Evolutionary conservation across 2,888 invertebrate genomes (phyloP), one percentile per base, ranked within the genome.

Genomic region (Pammene fasciana): DNA sequence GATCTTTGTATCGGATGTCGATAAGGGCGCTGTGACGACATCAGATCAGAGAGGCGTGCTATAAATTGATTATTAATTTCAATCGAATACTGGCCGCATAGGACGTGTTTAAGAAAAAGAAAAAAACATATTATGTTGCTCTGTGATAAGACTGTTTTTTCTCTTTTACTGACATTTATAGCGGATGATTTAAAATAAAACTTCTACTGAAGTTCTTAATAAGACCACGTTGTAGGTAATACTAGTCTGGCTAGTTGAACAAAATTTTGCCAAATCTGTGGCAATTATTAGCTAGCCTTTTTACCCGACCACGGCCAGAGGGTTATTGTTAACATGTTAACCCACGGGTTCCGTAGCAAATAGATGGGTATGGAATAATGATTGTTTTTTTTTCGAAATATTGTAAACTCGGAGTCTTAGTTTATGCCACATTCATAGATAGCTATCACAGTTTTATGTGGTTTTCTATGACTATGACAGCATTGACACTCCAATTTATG

Each of bases 11-110:
- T 65, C 70, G 61, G 65, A 70, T 68, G 52, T 68, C 59, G 77
- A 79, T 79, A 78, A 81, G 79, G 79, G 68, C 68, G 54, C 59
- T 57, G 71, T 79, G 85, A 86, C 80, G 81, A 79, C 76, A 79
- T 75, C 76, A 54, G 79, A 76, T 82, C 81, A 67, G 82, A 86
- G 76, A 78, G 81, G 82, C 85, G 82, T 82, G 82, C 76, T 75
- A 76, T 75, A 77, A 80, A 82, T 82, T 78, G 78, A 80, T 82
- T 80, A 81, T 74, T 76, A 74, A 76, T 76, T 73, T 70, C 61
- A 74, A 73, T 71, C 67, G 67, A 66, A 65, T 55, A 26, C 68
- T 16, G 65, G 38, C 54, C 26, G 52, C 11, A 50, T 7, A 43
- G 34, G 26, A 59, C 13, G 45, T 16, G 41, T 7, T 50, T 18